Conservation (phyloP, 2,113 vertebrate species). For the Macroglossus sobrinus region DNA sequence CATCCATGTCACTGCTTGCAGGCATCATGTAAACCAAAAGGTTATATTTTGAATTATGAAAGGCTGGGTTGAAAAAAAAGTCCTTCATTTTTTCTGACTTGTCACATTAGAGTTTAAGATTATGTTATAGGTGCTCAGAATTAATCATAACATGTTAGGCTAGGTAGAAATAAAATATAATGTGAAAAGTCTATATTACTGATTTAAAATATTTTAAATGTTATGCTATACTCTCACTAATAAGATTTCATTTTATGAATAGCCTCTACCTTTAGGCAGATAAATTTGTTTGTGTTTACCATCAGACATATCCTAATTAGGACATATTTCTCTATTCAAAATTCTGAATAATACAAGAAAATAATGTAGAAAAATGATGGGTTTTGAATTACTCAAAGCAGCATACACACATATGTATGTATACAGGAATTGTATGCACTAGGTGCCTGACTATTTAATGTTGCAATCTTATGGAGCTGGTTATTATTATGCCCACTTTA, state of each 20-base stretch:
- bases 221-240: background rate
- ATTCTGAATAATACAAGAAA: background rate
- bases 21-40: constrained; percentile 77
- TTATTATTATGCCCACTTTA: background rate
- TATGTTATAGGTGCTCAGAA: constrained; percentile 61
- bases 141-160: constrained; percentile 60
- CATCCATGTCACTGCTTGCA: constrained; percentile 73
- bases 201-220: constrained; percentile 22
- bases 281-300: background rate
- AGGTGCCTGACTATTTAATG: background rate
- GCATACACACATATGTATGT: background rate
- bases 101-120: constrained; percentile 71
- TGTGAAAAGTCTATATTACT: background rate
- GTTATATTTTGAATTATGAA: constrained; percentile 80
- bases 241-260: background rate
- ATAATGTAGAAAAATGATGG: background rate
- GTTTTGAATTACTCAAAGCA: background rate
- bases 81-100: constrained; percentile 73
- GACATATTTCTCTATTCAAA: background rate
- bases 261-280: background rate
- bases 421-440: background rate
- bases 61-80: constrained; percentile 59
- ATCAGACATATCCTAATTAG: background rate
- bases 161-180: constrained; percentile 40
- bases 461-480: background rate